These are phyloP conservation scores for Cydia pomonella DNA, from an alignment of 1,140 invertebrate genomes.

Conservation along the genomic window DNA sequence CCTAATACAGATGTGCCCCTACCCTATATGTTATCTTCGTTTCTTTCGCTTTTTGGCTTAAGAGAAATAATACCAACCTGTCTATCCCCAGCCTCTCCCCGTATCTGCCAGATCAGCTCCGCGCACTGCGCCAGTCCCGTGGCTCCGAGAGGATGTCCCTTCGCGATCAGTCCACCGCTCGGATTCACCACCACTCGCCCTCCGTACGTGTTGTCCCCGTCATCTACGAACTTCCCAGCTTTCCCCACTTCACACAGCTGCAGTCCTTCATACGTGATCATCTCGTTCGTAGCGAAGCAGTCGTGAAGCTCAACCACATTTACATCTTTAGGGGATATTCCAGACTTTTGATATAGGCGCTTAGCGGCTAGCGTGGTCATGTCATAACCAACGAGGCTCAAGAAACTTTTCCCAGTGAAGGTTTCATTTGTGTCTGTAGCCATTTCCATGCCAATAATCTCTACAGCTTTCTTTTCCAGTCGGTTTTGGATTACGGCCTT, in stretches of 20 bases:
- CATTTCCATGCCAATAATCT: constrained; percentile 98
- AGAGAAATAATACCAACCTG: constrained; percentile 82
- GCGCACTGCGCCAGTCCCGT: constrained; percentile 98
- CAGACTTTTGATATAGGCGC: constrained; percentile 89
- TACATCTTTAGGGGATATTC: constrained; percentile 89
- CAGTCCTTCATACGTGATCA: constrained; percentile 98
- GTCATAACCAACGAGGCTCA: constrained; percentile 97
- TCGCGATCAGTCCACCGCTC: constrained; percentile 98
- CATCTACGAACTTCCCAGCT: constrained; percentile 95
- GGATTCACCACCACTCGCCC: constrained; percentile 98
- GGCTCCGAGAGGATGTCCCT: constrained; percentile 98
- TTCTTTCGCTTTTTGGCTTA: neutral
- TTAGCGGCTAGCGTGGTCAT: constrained; percentile 95
- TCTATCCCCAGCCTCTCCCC: constrained; percentile 93
- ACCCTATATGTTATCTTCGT: no score
- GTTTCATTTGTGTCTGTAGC: constrained; percentile 93
- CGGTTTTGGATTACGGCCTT: constrained; percentile 92
- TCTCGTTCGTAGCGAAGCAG: constrained; percentile 98
- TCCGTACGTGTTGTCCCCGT: constrained; percentile 98
- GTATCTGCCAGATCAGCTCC: constrained; percentile 96
- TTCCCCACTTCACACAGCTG: constrained; percentile 95
- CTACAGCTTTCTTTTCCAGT: constrained; percentile 92
- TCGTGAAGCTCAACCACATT: constrained; percentile 98
- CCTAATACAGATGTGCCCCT: no score
- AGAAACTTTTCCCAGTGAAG: constrained; percentile 91